Percentiles rank a stretch among this genome's conserved stretches.
Conservation (phyloP, 2,888 invertebrate genomes). For the Taphrorychus bicolor region DNA sequence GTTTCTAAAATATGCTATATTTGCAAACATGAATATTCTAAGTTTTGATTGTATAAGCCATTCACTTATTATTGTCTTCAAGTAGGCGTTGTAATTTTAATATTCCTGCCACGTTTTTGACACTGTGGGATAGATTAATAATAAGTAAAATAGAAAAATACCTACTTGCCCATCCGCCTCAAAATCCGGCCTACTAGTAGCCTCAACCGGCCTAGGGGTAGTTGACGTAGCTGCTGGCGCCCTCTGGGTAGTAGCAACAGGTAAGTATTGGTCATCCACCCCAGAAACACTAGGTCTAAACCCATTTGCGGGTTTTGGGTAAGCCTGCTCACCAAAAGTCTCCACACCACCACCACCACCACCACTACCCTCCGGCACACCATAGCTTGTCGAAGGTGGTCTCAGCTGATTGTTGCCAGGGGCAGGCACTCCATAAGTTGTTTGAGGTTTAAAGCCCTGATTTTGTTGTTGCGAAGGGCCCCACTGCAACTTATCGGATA, state of each 20-base stretch:
- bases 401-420: slow-evolving; percentile 1
- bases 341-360: no score
- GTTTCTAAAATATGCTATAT: no score
- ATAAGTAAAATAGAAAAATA: no score
- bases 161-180: slow-evolving; percentile 25
- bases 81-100: no score
- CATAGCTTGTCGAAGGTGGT: slow-evolving; percentile 37
- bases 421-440: slow-evolving; percentile 11
- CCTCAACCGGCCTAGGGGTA: neutral
- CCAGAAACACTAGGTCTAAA: slow-evolving; percentile 25
- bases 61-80: no score
- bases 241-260: slow-evolving; percentile 18
- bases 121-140: no score
- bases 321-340: slow-evolving; percentile 39
- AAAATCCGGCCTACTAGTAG: slow-evolving; percentile 2
- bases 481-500: no score
- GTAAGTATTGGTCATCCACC: slow-evolving; percentile 38
- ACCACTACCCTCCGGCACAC: slow-evolving; percentile 26
- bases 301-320: slow-evolving; percentile 17
- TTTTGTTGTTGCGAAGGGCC: no score
- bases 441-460: neutral
- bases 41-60: no score
- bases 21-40: no score
- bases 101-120: no score
- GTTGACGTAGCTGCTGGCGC: neutral